Conservation (phyloP, 2,888 invertebrate genomes). For the Bombylius major region DNA sequence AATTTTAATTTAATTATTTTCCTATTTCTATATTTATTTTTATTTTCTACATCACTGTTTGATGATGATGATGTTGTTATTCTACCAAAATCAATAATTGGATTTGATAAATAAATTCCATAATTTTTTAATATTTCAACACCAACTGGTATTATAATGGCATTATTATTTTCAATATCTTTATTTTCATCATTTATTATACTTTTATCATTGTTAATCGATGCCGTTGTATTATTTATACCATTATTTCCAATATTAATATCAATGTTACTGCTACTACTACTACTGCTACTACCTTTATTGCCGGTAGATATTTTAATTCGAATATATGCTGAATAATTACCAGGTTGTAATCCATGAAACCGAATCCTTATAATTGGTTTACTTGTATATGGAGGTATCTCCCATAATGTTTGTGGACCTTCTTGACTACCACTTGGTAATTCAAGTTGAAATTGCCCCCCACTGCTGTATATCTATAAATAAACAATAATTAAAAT, state of each 20-base stretch:
- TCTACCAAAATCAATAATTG: conserved; percentile 69
- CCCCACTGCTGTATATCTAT: conserved; percentile 73
- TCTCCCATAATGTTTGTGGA: conserved; percentile 74
- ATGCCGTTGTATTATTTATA: background rate
- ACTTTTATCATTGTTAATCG: background rate
- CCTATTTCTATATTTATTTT: conserved; percentile 40
- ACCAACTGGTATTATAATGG: conserved; percentile 69
- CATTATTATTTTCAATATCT: conserved; percentile 19
- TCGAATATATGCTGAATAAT: conserved; percentile 74
- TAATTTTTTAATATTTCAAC: conserved; percentile 60
- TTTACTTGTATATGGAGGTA: conserved; percentile 78
- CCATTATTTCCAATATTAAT: background rate
- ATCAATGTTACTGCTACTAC: conserved; percentile 1
- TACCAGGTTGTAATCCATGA: conserved; percentile 60
- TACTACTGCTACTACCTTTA: conserved; percentile 12
- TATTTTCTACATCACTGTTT: no score
- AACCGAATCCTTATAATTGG: conserved; percentile 78
- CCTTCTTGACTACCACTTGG: conserved; percentile 66
- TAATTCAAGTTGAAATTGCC: conserved; percentile 77
- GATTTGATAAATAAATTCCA: conserved; percentile 66
- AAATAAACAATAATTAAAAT: background rate
- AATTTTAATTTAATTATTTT: conserved; percentile 38
- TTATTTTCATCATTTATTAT: background rate
- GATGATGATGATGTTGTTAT: conserved; percentile 44
- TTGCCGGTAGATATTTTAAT: conserved; percentile 30